Evolutionary conservation across 1,140 invertebrate genomes (phyloP).

Genomic region (Myzus persicae): DNA sequence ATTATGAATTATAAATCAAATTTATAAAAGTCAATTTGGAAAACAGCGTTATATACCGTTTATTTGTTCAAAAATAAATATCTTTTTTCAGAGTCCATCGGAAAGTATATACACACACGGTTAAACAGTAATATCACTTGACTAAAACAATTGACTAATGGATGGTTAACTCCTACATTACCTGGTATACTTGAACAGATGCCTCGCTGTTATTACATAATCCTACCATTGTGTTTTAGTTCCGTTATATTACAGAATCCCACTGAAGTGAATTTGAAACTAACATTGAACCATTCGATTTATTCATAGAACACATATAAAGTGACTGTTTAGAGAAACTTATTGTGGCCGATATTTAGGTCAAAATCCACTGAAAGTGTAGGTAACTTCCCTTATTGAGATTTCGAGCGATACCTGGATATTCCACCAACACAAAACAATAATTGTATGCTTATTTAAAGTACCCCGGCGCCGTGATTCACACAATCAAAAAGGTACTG

Average conservation of each 20-base stretch:
- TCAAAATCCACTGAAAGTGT: neutral
- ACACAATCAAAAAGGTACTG: too few species aligned
- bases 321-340: neutral
- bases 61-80: conserved; percentile 27
- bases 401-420: too few species aligned
- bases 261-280: neutral
- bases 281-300: neutral
- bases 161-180: conserved; percentile 16
- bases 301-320: neutral
- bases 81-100: neutral
- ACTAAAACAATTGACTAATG: conserved; percentile 40
- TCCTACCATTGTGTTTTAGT: conserved; percentile 31
- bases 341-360: neutral
- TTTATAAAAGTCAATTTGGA: neutral
- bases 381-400: neutral
- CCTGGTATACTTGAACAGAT: conserved; percentile 10
- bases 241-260: conserved; percentile 14
- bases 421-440: too few species aligned
- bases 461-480: too few species aligned
- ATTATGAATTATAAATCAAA: neutral
- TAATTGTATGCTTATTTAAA: too few species aligned
- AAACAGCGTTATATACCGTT: neutral
- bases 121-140: conserved; percentile 21
- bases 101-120: neutral
- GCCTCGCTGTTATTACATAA: neutral